These are phyloP conservation scores for Eudyptes chrysolophus DNA, from an alignment of 2,113 vertebrate species.

Conservation along the genomic window DNA sequence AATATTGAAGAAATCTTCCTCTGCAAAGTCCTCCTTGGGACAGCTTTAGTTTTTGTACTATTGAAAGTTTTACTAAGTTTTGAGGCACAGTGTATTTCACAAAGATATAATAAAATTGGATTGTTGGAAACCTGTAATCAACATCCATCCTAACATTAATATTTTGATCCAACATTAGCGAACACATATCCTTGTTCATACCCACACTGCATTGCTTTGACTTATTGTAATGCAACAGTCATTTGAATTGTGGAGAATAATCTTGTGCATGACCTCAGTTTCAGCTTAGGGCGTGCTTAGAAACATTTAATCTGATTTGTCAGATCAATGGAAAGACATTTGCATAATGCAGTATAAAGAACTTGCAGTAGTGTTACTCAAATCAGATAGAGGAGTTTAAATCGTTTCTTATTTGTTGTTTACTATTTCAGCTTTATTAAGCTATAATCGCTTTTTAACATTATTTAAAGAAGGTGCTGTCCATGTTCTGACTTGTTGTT, in stretches of 20 bases:
- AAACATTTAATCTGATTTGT: conserved; percentile 34
- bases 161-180: neutral
- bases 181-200: neutral
- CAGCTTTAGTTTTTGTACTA: neutral
- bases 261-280: neutral
- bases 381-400: neutral
- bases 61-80: neutral
- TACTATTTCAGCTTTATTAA: neutral
- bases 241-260: neutral
- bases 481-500: neutral
- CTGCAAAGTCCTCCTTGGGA: neutral
- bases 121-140: neutral
- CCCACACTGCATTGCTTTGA: neutral
- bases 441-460: neutral
- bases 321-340: neutral
- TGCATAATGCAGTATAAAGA: neutral
- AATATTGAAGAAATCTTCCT: neutral
- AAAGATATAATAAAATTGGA: neutral
- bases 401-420: neutral
- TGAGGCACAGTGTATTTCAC: neutral
- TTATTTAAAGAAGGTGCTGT: neutral
- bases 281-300: neutral
- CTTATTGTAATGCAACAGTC: neutral
- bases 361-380: neutral
- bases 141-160: neutral